Percentiles rank a stretch among this genome's conserved stretches.
These are phyloP conservation scores for Philaethria dido DNA, from an alignment of 2,888 invertebrate genomes.

Conservation along the genomic window DNA sequence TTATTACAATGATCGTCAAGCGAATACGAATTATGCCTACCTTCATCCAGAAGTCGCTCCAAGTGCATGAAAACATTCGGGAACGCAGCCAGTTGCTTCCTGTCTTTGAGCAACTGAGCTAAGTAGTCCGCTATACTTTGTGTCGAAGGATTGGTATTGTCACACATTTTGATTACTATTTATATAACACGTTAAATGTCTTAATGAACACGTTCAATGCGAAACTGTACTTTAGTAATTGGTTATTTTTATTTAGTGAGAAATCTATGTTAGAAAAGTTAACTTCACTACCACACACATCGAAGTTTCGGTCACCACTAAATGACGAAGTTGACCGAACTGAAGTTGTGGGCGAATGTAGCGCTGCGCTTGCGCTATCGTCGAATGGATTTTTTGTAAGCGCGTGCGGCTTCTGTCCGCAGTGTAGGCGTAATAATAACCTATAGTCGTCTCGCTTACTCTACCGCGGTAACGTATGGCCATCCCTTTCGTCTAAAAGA, in stretches of 20 bases:
- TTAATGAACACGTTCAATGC: slow-evolving; percentile 72
- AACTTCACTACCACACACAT: slow-evolving; percentile 83
- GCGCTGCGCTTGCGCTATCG: slow-evolving; percentile 78
- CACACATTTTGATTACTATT: slow-evolving; percentile 81
- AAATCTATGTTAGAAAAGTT: slow-evolving; percentile 80
- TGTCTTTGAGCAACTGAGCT: slow-evolving; percentile 99
- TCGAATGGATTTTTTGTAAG: slow-evolving; percentile 76
- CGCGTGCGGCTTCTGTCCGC: slow-evolving; percentile 78
- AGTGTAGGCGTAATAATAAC: slow-evolving; percentile 79
- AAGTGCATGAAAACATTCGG: slow-evolving; percentile 99
- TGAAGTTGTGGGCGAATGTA: slow-evolving; percentile 83
- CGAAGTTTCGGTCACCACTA: slow-evolving; percentile 81
- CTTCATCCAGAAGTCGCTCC: slow-evolving; percentile 99
- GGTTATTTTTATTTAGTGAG: slow-evolving; percentile 81
- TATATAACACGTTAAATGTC: slow-evolving; percentile 76
- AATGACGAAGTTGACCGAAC: slow-evolving; percentile 80
- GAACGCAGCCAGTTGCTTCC: slow-evolving; percentile 99
- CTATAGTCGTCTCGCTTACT: slow-evolving; percentile 65
- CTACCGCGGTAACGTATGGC: slow-evolving; percentile 41
- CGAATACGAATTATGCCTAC: slow-evolving; percentile 84
- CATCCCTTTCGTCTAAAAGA: slow-evolving; percentile 54
- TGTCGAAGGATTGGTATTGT: slow-evolving; percentile 88
- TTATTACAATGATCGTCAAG: slow-evolving; percentile 59
- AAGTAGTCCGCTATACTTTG: slow-evolving; percentile 99
- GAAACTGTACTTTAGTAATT: slow-evolving; percentile 79